Evolutionary conservation across 2,888 invertebrate species (phyloP).

Genomic region (Netelia inedita): DNA sequence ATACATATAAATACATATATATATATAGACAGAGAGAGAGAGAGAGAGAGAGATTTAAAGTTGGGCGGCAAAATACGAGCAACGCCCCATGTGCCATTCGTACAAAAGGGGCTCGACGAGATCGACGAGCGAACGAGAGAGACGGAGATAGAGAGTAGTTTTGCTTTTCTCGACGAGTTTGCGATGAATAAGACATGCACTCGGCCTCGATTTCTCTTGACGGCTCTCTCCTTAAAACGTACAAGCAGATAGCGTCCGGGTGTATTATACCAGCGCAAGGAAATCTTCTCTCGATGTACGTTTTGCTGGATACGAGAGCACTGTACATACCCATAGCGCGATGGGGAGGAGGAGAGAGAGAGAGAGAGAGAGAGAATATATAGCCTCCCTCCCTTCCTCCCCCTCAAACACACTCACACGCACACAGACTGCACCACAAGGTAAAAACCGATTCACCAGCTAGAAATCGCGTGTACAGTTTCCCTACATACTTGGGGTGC

Average conservation of each 20-base stretch:
- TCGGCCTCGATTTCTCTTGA: slow-evolving; percentile 60
- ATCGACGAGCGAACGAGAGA: neutral
- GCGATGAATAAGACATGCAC: slow-evolving; percentile 66
- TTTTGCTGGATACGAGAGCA: neutral
- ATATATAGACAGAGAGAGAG: neutral
- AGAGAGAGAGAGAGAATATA: no score
- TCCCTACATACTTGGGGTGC: no score
- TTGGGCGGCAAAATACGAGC: neutral
- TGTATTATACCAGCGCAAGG: slow-evolving; percentile 21
- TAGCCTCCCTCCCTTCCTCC: no score
- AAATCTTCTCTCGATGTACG: slow-evolving; percentile 11
- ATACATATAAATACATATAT: neutral
- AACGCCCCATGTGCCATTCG: neutral
- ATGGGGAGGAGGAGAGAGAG: no score
- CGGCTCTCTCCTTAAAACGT: slow-evolving; percentile 28
- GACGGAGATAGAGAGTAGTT: slow-evolving; percentile 25
- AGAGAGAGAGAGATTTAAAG: neutral
- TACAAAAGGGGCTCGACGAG: neutral
- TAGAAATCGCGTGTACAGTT: no score
- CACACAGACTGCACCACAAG: neutral
- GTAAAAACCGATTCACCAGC: neutral
- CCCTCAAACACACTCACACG: neutral
- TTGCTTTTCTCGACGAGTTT: slow-evolving; percentile 57
- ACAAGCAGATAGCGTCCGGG: slow-evolving; percentile 10
- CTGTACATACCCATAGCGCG: neutral